Conservation (phyloP, 2,888 invertebrate genomes). For the Carabus problematicus region DNA sequence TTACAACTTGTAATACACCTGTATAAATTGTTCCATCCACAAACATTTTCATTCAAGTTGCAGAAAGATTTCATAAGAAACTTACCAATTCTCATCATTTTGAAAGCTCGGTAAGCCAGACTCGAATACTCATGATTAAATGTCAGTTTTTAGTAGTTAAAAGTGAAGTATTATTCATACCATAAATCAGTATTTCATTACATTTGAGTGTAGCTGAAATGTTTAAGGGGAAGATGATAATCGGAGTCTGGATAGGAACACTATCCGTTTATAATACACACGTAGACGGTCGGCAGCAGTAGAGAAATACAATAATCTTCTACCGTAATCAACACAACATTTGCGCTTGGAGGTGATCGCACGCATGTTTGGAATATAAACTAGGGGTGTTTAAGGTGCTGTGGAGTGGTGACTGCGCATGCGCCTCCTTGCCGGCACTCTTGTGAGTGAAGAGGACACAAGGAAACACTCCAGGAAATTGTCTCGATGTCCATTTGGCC, state of each 20-base stretch:
- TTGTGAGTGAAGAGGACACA: background rate
- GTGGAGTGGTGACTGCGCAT: background rate
- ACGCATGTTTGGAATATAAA: background rate
- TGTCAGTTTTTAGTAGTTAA: too few species aligned
- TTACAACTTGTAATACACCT: background rate
- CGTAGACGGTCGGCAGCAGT: background rate
- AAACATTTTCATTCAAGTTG: background rate
- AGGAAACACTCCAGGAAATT: conserved; percentile 10
- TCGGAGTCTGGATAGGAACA: background rate
- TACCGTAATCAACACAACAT: conserved; percentile 31
- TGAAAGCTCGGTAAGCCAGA: too few species aligned
- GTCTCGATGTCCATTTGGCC: conserved; percentile 10
- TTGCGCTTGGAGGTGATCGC: conserved; percentile 22
- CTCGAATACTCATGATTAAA: too few species aligned
- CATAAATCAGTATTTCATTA: background rate
- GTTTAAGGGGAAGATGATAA: conserved; percentile 5
- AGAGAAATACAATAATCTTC: conserved; percentile 29
- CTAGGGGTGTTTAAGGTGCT: background rate
- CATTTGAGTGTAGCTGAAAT: background rate
- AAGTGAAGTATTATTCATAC: too few species aligned
- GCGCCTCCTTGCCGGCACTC: background rate
- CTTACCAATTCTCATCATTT: too few species aligned
- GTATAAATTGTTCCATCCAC: background rate
- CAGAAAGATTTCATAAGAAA: too few species aligned
- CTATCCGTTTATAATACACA: background rate